These are phyloP conservation scores for Lutjanus argentimaculatus DNA, from an alignment of 2,797 vertebrate genomes.

Conservation along the genomic window DNA sequence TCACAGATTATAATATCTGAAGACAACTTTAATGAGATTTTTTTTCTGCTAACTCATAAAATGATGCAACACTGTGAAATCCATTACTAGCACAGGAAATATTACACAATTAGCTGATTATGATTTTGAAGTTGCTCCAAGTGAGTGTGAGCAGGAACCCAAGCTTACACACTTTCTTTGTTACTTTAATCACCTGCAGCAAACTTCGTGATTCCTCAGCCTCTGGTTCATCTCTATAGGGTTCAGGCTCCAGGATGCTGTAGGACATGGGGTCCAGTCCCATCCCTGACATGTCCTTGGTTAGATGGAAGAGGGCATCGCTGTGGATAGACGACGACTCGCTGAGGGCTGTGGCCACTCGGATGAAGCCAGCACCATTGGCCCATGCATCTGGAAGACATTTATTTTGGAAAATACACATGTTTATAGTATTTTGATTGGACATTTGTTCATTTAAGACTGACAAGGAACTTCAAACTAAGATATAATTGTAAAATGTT, in stretches of 20 bases:
- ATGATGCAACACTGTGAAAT: slow-evolving; percentile 69
- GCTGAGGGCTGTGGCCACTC: slow-evolving; percentile 77
- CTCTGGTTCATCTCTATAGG: slow-evolving; percentile 31
- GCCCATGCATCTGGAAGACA: slow-evolving; percentile 64
- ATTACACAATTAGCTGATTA: slow-evolving; percentile 37
- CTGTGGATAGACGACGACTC: slow-evolving; percentile 83
- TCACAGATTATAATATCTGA: slow-evolving; percentile 12
- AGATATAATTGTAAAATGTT: not conserved
- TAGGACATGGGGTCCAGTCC: slow-evolving; percentile 64
- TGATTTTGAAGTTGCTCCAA: slow-evolving; percentile 19
- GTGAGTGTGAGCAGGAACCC: not conserved
- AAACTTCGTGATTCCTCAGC: slow-evolving; percentile 57
- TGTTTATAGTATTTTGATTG: not conserved
- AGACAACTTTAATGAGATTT: slow-evolving; percentile 44
- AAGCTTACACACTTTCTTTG: not conserved
- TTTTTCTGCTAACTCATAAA: slow-evolving; percentile 39
- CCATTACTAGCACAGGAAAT: slow-evolving; percentile 31
- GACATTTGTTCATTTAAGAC: not conserved
- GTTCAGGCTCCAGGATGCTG: slow-evolving; percentile 42
- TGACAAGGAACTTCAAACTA: not conserved
- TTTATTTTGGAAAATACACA: not conserved
- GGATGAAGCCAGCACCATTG: slow-evolving; percentile 44
- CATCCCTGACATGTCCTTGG: slow-evolving; percentile 67
- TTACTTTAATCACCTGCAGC: slow-evolving; percentile 51
- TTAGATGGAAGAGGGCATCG: slow-evolving; percentile 84